Evolutionary conservation across 1,140 invertebrate genomes (phyloP), one percentile per base, ranked within the genome.

Genomic region (Lethrus apterus): DNA sequence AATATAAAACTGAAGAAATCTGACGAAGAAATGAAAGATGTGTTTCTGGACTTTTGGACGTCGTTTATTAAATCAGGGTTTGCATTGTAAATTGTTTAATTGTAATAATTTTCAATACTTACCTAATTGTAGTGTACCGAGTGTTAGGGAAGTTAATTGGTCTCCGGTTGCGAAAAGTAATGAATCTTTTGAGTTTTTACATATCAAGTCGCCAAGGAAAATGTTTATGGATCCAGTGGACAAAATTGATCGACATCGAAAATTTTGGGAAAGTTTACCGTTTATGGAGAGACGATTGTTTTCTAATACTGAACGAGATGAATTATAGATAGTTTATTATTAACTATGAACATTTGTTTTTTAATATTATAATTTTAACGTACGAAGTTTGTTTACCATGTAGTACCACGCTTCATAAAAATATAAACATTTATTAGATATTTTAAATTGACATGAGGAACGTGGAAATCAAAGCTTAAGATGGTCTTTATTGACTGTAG

Each of bases 11-110:
- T 15, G 1, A 40, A 7, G 1, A 31, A 24, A 2, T 3, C 7
- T 4, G 76, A 78, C 49, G 49, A 58, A 11, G 50, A 66, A 17
- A 78, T 81, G 69, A 69, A 71, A 20, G 62, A 71, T 24, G 44
- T 62, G 0, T 61, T 81, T 21, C 51, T 78, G 0, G 65, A 76
- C 13, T 66, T 79, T 56, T 67, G 77, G 50, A 64, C 69, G 53
- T 72, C 66, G 19, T 77, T 74, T 58, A 70, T 70, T 2, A 69
- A 54, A 14, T 70, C 70, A 24, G 73, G 75, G 78, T 80, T 65
- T 68, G 58, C 54, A 49, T 24, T 24, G 15, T 20, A 21, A 42
- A 14, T 20, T 13, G 33, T 4, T 46, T 17, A 13, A 26, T 33
- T 5, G 4, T 33, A 36, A 15, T 26, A n/a, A n/a, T n/a, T n/a